A percentile compares a stretch with the other conserved stretches of the same genome.
These are phyloP conservation scores for Xylota segnis DNA, from an alignment of 2,888 invertebrate genomes.

Conservation along the genomic window DNA sequence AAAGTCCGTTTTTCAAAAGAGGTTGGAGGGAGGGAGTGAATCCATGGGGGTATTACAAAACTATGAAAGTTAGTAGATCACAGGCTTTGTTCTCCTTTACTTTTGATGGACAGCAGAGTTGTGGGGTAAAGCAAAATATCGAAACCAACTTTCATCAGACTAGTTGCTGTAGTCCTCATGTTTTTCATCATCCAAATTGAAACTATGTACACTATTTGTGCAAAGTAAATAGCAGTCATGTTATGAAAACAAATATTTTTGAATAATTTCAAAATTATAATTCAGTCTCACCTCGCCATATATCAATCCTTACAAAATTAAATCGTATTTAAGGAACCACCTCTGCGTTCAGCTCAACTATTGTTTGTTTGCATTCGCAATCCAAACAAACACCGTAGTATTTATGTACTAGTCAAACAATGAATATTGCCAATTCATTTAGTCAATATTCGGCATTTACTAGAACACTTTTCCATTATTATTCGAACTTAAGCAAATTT, in stretches of 20 bases:
- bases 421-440: conserved; percentile 10
- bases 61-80: no score
- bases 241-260: not conserved
- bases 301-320: not conserved
- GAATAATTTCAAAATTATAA: not conserved
- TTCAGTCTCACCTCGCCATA: not conserved
- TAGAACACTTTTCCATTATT: not conserved
- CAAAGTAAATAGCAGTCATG: not conserved
- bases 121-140: no score
- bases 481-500: not conserved
- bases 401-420: conserved; percentile 19
- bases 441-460: conserved; percentile 18
- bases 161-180: no score
- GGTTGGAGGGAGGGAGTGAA: no score
- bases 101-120: no score
- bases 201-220: no score
- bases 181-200: not conserved
- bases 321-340: not conserved
- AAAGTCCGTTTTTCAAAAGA: no score
- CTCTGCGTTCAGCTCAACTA: not conserved
- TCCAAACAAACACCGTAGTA: conserved; percentile 7
- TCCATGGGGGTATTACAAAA: no score
- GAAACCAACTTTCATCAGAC: no score
- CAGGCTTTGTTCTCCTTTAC: no score
- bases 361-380: conserved; percentile 18